Evolutionary conservation across 2,888 invertebrate genomes (phyloP).

Genomic region (Diachrysia chrysitis): DNA sequence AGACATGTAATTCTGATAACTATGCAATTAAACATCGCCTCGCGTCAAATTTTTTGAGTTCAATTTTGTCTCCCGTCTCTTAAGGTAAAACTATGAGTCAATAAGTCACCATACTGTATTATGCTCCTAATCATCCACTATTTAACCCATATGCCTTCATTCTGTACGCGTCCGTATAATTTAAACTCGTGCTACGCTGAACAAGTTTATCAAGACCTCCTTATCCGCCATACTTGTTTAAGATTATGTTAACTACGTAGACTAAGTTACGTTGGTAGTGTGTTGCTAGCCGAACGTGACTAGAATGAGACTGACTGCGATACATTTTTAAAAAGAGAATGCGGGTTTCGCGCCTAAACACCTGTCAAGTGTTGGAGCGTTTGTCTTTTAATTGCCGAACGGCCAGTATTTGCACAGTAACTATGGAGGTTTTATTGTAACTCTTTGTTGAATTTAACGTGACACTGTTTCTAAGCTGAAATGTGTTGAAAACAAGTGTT

Average conservation of each 20-base stretch:
- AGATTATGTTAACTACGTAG: conserved; percentile 57
- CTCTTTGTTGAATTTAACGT: conserved; percentile 22
- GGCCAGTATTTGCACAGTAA: conserved; percentile 60
- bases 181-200: conserved; percentile 57
- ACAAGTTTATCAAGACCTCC: conserved; percentile 49
- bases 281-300: conserved; percentile 73
- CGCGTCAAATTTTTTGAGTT: not conserved
- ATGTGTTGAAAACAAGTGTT: not conserved
- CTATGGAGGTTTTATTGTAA: conserved; percentile 45
- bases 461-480: conserved; percentile 2
- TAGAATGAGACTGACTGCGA: conserved; percentile 68
- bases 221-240: conserved; percentile 25
- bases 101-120: conserved; percentile 38
- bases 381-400: conserved; percentile 62
- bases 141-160: conserved; percentile 56
- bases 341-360: conserved; percentile 80
- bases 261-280: conserved; percentile 59
- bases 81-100: conserved; percentile 29
- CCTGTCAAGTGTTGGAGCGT: conserved; percentile 74
- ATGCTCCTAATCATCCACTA: conserved; percentile 48
- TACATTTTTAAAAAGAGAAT: conserved; percentile 75
- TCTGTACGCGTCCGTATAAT: conserved; percentile 62
- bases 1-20: not conserved
- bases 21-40: not conserved
- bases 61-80: not conserved